These are phyloP conservation scores for Corythornis madagascariensis DNA, from an alignment of 2,113 vertebrate genomes.

Conservation along the genomic window DNA sequence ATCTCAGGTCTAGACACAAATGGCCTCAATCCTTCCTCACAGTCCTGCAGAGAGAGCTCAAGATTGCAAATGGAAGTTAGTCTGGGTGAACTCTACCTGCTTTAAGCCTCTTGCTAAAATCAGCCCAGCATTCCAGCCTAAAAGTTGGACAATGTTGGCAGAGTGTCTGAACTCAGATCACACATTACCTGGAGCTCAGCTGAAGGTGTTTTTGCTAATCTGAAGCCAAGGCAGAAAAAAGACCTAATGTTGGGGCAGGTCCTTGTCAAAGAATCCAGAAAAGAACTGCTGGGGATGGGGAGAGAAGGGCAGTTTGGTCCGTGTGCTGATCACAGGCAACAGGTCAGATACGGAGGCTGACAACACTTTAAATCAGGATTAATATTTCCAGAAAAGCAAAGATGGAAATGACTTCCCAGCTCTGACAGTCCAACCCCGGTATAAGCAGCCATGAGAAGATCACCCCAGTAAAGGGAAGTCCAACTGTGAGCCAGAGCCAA, in stretches of 20 bases:
- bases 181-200: neutral
- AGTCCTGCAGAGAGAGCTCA: fast-evolving
- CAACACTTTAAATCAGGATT: neutral
- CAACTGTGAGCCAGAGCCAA: neutral
- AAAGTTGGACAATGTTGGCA: neutral
- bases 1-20: neutral
- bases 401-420: neutral
- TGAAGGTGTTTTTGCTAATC: neutral
- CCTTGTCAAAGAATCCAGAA: neutral
- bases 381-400: neutral
- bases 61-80: neutral
- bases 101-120: neutral
- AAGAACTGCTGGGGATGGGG: neutral
- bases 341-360: fast-evolving
- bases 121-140: neutral
- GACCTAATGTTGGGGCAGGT: neutral
- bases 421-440: neutral
- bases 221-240: neutral
- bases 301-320: neutral
- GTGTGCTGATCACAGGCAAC: fast-evolving
- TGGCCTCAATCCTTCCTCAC: neutral
- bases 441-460: neutral
- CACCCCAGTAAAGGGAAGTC: neutral
- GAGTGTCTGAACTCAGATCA: neutral
- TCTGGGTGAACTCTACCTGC: neutral